Conservation (phyloP, 2,797 vertebrate genomes). For the Peromyscus attwateri region DNA sequence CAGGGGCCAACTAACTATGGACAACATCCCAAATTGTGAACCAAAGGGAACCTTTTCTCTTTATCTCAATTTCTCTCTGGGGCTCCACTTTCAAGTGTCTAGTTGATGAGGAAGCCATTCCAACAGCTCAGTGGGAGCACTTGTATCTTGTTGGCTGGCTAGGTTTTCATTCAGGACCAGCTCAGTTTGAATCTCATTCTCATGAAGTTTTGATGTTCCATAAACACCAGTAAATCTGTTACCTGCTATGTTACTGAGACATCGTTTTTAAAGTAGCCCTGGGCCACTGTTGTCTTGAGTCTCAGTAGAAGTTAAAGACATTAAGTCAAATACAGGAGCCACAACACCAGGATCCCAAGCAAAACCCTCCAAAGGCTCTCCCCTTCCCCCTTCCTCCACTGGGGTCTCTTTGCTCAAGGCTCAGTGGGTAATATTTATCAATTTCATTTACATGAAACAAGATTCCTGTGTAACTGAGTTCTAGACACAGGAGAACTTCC, state of each 20-base stretch:
- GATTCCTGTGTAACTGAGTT: background rate
- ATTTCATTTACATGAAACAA: conserved; percentile 31
- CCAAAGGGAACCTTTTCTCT: background rate
- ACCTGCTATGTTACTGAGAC: background rate
- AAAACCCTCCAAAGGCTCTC: background rate
- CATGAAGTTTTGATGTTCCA: background rate
- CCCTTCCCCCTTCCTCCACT: background rate
- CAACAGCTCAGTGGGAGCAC: background rate
- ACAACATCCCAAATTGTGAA: background rate
- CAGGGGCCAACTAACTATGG: background rate
- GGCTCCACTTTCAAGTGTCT: background rate
- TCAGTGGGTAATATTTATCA: background rate
- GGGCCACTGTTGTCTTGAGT: background rate
- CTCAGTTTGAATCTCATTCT: background rate
- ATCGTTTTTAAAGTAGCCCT: background rate
- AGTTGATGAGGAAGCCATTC: background rate
- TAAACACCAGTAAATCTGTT: background rate
- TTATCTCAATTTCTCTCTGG: background rate
- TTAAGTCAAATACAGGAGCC: background rate
- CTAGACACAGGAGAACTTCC: background rate
- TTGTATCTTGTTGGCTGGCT: background rate
- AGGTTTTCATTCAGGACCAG: background rate
- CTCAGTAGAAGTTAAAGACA: background rate
- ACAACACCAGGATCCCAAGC: background rate
- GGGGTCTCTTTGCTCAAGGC: background rate